These are phyloP conservation scores for Apteryx owenii DNA, from an alignment of 2,113 vertebrate genomes.

Conservation along the genomic window DNA sequence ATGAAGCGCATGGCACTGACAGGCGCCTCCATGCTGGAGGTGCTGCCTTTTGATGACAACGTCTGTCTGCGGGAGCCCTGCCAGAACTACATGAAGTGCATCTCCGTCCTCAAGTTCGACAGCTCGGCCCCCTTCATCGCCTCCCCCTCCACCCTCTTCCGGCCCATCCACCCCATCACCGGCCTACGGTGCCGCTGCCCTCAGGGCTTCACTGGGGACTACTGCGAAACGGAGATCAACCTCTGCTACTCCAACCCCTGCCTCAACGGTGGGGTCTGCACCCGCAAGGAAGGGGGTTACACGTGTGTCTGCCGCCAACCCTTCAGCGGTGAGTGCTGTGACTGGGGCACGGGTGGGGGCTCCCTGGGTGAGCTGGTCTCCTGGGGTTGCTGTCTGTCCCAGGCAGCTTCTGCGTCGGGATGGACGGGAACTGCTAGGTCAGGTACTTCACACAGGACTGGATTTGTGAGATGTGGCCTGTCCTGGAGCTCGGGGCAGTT, in stretches of 20 bases:
- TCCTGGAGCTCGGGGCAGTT: background rate
- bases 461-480: background rate
- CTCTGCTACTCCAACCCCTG: constrained; percentile 99
- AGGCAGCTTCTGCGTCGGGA: background rate
- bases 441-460: background rate
- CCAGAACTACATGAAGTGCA: constrained; percentile 99
- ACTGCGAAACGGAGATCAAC: constrained; percentile 97
- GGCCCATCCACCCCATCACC: constrained; percentile 95
- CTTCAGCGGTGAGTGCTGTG: constrained; percentile 86
- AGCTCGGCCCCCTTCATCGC: constrained; percentile 96
- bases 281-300: constrained; percentile 91
- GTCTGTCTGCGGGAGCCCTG: constrained; percentile 97
- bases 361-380: accelerated
- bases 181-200: constrained; percentile 97
- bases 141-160: constrained; percentile 92
- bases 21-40: constrained; percentile 91
- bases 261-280: constrained; percentile 90
- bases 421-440: background rate
- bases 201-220: constrained; percentile 94
- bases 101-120: constrained; percentile 96
- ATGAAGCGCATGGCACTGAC: constrained; percentile 92
- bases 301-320: constrained; percentile 93
- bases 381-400: background rate
- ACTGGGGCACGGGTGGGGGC: accelerated
- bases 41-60: constrained; percentile 97